Conservation (phyloP, 2,113 vertebrate species). For the Saguinus midas region DNA sequence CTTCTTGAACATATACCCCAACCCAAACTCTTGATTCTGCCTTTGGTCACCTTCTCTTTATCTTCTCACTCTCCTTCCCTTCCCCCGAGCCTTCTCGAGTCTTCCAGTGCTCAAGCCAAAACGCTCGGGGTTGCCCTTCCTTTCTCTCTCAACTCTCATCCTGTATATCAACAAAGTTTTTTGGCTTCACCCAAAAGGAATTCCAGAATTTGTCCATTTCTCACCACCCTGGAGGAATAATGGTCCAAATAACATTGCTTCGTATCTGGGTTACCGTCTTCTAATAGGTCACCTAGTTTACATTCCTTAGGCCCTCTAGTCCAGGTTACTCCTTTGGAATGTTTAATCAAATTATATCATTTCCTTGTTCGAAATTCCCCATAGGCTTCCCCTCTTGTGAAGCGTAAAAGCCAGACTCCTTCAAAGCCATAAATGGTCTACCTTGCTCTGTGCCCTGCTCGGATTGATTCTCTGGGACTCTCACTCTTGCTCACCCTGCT, state of each 20-base stretch:
- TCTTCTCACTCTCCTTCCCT: no score
- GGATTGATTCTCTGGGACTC: not conserved
- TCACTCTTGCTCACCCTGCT: not conserved
- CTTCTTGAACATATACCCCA: not conserved
- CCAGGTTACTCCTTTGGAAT: not conserved
- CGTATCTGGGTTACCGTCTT: not conserved
- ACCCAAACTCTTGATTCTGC: not conserved
- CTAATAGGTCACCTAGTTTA: not conserved
- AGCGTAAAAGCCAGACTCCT: not conserved
- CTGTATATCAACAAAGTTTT: not conserved
- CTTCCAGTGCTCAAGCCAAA: not conserved
- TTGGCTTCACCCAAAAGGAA: not conserved
- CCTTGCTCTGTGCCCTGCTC: accelerated
- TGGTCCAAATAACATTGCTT: not conserved
- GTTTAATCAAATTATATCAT: not conserved
- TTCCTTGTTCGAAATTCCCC: not conserved
- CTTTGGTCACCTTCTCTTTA: no score
- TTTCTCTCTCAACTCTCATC: not conserved
- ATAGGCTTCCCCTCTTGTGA: not conserved
- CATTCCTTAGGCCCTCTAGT: not conserved
- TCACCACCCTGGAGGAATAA: not conserved
- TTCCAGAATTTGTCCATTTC: not conserved
- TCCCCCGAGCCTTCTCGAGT: not conserved
- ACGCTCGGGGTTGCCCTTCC: not conserved
- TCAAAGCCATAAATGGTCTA: not conserved